Conservation (phyloP, 2,888 invertebrate genomes). For the Caenorhabditis sulstoni region DNA sequence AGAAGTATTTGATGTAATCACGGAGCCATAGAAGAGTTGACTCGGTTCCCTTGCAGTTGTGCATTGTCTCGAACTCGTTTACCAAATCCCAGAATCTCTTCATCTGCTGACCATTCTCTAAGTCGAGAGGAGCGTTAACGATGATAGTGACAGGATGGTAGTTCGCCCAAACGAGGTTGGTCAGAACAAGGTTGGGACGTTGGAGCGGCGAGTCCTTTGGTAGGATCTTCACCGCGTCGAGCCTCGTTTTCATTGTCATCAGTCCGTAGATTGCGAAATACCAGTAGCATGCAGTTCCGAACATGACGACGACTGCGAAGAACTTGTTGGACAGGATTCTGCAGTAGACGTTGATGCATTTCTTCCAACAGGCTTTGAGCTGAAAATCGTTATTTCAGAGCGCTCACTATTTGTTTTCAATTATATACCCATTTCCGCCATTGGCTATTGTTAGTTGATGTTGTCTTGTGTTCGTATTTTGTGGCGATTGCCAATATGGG, state of each 20-base stretch:
- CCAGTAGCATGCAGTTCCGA: constrained; percentile 71
- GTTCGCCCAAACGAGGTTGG: constrained; percentile 77
- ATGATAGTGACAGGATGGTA: constrained; percentile 79
- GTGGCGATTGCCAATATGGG: constrained; percentile 76
- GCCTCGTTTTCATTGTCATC: constrained; percentile 68
- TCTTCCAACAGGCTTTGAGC: constrained; percentile 67
- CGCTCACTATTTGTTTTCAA: neutral
- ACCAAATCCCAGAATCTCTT: constrained; percentile 73
- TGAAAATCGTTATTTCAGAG: constrained; percentile 18
- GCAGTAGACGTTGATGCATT: constrained; percentile 68
- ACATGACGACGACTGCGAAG: constrained; percentile 66
- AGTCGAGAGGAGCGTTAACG: constrained; percentile 73
- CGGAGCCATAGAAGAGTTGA: constrained; percentile 78
- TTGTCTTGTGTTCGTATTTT: constrained; percentile 67
- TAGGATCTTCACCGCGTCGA: constrained; percentile 78
- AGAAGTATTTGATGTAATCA: constrained; percentile 74
- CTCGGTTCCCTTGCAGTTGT: constrained; percentile 70
- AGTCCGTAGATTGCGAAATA: constrained; percentile 66
- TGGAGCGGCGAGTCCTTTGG: constrained; percentile 78
- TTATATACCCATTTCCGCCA: constrained; percentile 62
- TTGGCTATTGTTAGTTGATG: constrained; percentile 49
- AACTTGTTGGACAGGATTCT: constrained; percentile 66
- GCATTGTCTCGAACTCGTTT: constrained; percentile 74
- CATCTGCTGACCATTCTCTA: constrained; percentile 68
- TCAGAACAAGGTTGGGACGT: constrained; percentile 73